These are phyloP conservation scores for Mesorhabditis belari DNA, from an alignment of 2,888 invertebrate species.

Conservation along the genomic window DNA sequence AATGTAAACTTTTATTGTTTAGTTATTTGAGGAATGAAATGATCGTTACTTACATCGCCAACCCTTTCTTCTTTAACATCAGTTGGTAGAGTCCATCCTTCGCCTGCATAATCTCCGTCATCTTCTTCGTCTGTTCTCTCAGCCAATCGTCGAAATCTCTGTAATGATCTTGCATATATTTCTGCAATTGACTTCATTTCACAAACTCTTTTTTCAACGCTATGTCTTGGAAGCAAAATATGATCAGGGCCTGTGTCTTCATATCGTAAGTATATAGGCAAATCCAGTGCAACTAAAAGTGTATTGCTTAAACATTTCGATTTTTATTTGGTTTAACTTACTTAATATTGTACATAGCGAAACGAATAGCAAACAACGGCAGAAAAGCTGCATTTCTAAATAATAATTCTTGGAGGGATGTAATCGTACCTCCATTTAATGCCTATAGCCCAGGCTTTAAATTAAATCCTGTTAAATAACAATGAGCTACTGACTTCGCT, in stretches of 20 bases:
- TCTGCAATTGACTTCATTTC: too few relatives aligned
- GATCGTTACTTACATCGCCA: background rate
- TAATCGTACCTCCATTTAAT: too few relatives aligned
- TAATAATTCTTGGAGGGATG: too few relatives aligned
- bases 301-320: background rate
- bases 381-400: background rate
- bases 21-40: too few relatives aligned
- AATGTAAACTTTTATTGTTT: slow-evolving; percentile 1
- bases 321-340: background rate
- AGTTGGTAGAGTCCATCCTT: background rate
- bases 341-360: background rate
- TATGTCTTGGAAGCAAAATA: too few relatives aligned
- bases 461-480: too few relatives aligned
- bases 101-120: background rate
- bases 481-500: too few relatives aligned
- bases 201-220: too few relatives aligned
- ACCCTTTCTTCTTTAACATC: background rate
- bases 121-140: background rate
- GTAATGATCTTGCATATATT: too few relatives aligned
- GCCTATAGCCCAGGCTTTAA: too few relatives aligned
- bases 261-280: background rate
- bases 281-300: background rate
- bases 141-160: too few relatives aligned
- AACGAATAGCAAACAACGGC: background rate
- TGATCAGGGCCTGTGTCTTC: background rate